These are phyloP conservation scores for Centropyge bicolor DNA, from an alignment of 2,797 vertebrate genomes.

Conservation along the genomic window DNA sequence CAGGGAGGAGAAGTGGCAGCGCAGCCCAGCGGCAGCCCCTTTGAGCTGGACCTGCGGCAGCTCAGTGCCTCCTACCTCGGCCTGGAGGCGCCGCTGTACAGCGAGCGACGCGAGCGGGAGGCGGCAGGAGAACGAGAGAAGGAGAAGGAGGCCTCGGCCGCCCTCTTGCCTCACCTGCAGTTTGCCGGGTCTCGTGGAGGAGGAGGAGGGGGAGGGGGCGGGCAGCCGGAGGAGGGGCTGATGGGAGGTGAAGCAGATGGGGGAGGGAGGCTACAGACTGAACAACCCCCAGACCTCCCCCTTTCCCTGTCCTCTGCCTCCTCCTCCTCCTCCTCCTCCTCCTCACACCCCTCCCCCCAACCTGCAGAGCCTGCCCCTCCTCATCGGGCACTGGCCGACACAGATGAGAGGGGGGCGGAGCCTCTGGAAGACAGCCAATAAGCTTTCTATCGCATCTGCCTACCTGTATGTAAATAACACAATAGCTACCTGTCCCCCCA, in stretches of 20 bases:
- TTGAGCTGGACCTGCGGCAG: slow-evolving; percentile 73
- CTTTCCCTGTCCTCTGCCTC: slow-evolving; percentile 62
- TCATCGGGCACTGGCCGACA: slow-evolving; percentile 67
- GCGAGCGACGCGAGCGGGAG: slow-evolving; percentile 56
- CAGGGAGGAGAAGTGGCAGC: slow-evolving; percentile 26
- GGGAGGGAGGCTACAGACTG: slow-evolving; percentile 65
- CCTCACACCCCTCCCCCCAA: slow-evolving; percentile 72
- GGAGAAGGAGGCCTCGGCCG: slow-evolving; percentile 57
- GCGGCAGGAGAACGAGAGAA: slow-evolving; percentile 39
- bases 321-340: slow-evolving; percentile 63
- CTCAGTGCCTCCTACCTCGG: slow-evolving; percentile 73
- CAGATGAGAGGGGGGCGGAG: slow-evolving; percentile 65
- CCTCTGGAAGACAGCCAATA: slow-evolving; percentile 79
- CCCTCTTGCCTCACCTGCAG: slow-evolving; percentile 73
- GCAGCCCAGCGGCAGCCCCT: slow-evolving; percentile 50
- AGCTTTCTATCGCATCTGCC: slow-evolving; percentile 72
- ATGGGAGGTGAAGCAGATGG: slow-evolving; percentile 47
- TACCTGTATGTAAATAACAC: slow-evolving; percentile 77
- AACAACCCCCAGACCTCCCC: slow-evolving; percentile 59
- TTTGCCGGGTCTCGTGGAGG: slow-evolving; percentile 61
- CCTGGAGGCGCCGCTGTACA: slow-evolving; percentile 61
- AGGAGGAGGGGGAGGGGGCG: slow-evolving; percentile 1
- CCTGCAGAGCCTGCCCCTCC: slow-evolving; percentile 62
- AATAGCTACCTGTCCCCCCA: slow-evolving; percentile 71
- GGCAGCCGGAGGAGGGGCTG: slow-evolving; percentile 54